phyloP scores from a whole-genome alignment of 1,140 invertebrate genomes.

The Eriosoma lanigerum region DNA sequence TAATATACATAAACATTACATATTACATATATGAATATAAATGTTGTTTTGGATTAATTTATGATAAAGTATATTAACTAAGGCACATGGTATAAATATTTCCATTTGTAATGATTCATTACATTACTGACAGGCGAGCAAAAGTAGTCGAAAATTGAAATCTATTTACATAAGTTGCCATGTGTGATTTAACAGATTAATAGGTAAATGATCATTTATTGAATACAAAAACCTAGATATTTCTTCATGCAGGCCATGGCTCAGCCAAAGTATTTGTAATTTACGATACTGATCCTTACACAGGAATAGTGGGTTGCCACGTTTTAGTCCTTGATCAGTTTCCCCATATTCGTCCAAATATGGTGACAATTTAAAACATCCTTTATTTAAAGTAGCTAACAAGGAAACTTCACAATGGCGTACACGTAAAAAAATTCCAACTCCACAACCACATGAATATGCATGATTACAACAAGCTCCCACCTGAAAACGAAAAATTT shows the following conservation, averaged over 20 bases:
- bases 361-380: slow-evolving; percentile 85
- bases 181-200: no score
- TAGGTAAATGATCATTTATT: slow-evolving; percentile 70
- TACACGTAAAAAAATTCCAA: slow-evolving; percentile 89
- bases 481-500: slow-evolving; percentile 60
- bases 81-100: background rate
- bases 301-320: slow-evolving; percentile 90
- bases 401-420: slow-evolving; percentile 85
- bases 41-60: slow-evolving; percentile 6
- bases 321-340: slow-evolving; percentile 90
- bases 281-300: slow-evolving; percentile 70
- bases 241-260: slow-evolving; percentile 89
- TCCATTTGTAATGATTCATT: background rate
- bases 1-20: background rate
- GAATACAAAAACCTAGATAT: slow-evolving; percentile 83
- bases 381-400: slow-evolving; percentile 70
- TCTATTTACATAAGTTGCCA: slow-evolving; percentile 75
- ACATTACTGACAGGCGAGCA: background rate
- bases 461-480: slow-evolving; percentile 95
- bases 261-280: slow-evolving; percentile 87
- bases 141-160: background rate
- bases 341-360: slow-evolving; percentile 98
- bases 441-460: slow-evolving; percentile 81
- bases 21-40: no score
- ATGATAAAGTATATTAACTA: background rate